Evolutionary conservation across 2,113 vertebrate genomes (phyloP), one percentile per base, ranked within the genome.

Genomic region (Crotalus helleri): DNA sequence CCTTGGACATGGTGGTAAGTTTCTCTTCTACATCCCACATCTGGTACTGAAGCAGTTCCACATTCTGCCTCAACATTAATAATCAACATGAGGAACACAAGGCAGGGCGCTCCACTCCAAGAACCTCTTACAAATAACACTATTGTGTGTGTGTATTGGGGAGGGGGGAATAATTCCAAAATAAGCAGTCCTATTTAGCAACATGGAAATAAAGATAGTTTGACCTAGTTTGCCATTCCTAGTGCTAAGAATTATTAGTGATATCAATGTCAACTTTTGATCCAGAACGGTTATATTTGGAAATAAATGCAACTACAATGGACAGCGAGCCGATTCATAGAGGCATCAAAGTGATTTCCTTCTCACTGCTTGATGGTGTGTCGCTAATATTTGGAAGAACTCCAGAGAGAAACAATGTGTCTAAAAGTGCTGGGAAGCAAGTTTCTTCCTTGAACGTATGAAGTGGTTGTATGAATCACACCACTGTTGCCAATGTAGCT

Each of bases 41-140:
- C 53, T 91, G 93, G 87, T 64, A 91, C 54, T 54, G 81, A 93
- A 58, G 29, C 87, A 96, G 92, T 11, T 74, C 61, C 92, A 94
- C 69, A 95, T 74, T n/a, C 59, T 90, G 93, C 87, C 92, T 94
- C 0, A 33, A 0, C 58, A 49, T 91, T 54, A 23, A 57, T 57
- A 91, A 49, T 54, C 93, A 3, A 91, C 4, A 85, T 46, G 46
- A 93, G 59, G 58, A 91, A 94, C 39, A 51, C 64, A 33, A 92
- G 1, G 54, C 11, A 93, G 39, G 44, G 46, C 5, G n/a, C 24
- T 55, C 23, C 15, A n/a, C 7, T 17, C 23, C 24, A 46, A 23
- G 12, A 51, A 51, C n/a, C 69, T 53, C 61, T 54, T 54, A n/a
- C 11, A 39, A 85, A 12, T 85, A 91, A 21, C n/a, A 58, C 13